These are phyloP conservation scores for Aurelia aurita complex sp. Pacific DNA, from an alignment of 30 jellyfish, hydroid and myxozoan genomes.

Conservation along the genomic window DNA sequence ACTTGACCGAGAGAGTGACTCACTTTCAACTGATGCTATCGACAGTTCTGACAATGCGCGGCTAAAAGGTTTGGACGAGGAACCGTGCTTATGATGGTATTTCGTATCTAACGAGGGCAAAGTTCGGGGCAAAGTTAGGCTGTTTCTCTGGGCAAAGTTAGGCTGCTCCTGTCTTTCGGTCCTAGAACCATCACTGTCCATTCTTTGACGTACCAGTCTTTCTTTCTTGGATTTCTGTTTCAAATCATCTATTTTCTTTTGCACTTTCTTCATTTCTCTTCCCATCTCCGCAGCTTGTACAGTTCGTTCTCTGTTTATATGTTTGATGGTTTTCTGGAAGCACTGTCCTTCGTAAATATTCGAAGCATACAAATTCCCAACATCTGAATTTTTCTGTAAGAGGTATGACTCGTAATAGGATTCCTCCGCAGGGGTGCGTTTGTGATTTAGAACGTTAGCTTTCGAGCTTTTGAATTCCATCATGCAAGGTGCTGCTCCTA, in stretches of 20 bases:
- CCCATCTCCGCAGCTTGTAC: constrained; percentile 54
- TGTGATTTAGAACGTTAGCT: constrained; percentile 38
- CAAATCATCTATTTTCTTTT: constrained; percentile 32
- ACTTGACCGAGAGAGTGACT: too few relatives aligned
- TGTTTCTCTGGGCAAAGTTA: too few relatives aligned
- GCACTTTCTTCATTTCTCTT: constrained; percentile 51
- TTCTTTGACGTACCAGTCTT: background rate
- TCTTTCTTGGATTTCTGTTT: constrained; percentile 1
- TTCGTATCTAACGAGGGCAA: too few relatives aligned
- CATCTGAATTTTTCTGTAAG: constrained; percentile 36
- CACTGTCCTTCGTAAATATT: constrained; percentile 61
- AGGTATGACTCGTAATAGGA: constrained; percentile 52
- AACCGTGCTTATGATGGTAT: too few relatives aligned
- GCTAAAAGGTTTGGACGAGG: too few relatives aligned
- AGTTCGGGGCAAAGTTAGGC: too few relatives aligned
- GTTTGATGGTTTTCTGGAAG: constrained; percentile 32
- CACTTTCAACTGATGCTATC: too few relatives aligned
- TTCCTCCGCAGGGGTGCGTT: constrained; percentile 69
- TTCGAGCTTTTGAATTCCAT: constrained; percentile 39
- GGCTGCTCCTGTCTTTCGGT: too few relatives aligned
- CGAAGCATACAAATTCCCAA: constrained; percentile 62
- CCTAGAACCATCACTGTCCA: too few relatives aligned
- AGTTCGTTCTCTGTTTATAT: constrained; percentile 32
- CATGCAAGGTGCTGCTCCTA: background rate
- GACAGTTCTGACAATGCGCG: too few relatives aligned